Base-by-base conservation (phyloP, 2,113 vertebrate species). In the Phainopepla nitens region DNA sequence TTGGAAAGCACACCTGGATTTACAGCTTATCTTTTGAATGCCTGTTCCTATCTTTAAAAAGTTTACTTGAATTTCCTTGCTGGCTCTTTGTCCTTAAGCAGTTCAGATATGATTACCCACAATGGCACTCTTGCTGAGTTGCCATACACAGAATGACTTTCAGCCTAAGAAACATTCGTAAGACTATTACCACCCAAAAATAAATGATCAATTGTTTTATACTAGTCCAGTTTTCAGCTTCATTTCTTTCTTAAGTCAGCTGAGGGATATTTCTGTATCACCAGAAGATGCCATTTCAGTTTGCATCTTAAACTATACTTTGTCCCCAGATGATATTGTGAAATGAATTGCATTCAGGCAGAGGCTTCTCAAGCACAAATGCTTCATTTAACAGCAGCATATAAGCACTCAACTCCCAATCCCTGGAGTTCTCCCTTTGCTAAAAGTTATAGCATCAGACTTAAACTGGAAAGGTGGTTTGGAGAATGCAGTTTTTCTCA, bases 311-410 rank as follows among this genome's bases (percentile, higher is more conserved):
- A 87, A 95, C 57, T 93, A 56, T 81, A 87, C 81, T 84, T 91
- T 92, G 77, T 94, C 91, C 87, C 94, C 49, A 85, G 89, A 91
- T 96, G 78, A 87, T 87, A 76, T 23, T 87, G 58, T 85, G 53
- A 85, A 84, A 93, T 78, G 94, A 94, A 94, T 96, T 96, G 81
- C 73, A 76, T 94, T 96, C 73, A 79, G 70, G 61, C 91, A 87
- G 89, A 75, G 83, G 72, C 72, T 91, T 95, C 93, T 96, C 77
- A 94, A 96, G 65, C 81, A 87, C 95, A 92, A 89, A 87, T 93
- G 83, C 91, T 94, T 91, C 89, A 93, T 97, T 95, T 96, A 91
- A 82, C 91, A 95, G 77, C 45, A 89, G 65, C 51, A 49, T 87
- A 89, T 70, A 72, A 89, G 77, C 60, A 89, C 91, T 95, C 93